These are phyloP conservation scores for Microctenopoma lineatum DNA, from an alignment of 2,797 vertebrate genomes.

Conservation along the genomic window DNA sequence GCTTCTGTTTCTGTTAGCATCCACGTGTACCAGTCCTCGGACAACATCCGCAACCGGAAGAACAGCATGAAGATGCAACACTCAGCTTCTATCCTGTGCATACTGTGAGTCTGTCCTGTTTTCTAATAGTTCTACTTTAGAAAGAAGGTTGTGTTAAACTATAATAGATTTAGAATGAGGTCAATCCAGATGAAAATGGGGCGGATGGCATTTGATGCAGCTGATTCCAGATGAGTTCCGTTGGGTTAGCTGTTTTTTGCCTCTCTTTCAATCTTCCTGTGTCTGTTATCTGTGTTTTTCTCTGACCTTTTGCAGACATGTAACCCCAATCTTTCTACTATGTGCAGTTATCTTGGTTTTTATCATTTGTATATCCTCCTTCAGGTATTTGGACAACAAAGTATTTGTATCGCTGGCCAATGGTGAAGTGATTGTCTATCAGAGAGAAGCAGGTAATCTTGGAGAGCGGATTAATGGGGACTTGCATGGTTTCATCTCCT, in stretches of 20 bases:
- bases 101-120: conserved; percentile 85
- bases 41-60: conserved; percentile 98
- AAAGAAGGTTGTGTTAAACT: neutral
- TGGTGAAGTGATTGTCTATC: conserved; percentile 94
- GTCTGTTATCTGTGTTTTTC: no score
- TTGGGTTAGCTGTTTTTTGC: no score
- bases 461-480: neutral
- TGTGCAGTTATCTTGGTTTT: neutral
- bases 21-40: conserved; percentile 98
- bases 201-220: neutral
- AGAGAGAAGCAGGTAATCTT: conserved; percentile 93
- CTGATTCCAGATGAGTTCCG: neutral
- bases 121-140: neutral
- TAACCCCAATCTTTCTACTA: no score
- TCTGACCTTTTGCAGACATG: no score
- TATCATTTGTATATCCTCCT: neutral
- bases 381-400: conserved; percentile 95
- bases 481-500: neutral
- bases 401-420: conserved; percentile 97
- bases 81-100: conserved; percentile 90
- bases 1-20: conserved; percentile 83
- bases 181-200: neutral
- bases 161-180: neutral
- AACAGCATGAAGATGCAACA: conserved; percentile 99
- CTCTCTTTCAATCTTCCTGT: no score